Evolutionary conservation across 2,113 vertebrate species (phyloP), one percentile per base, ranked within the genome.

Genomic region (Eudorcas thomsonii): DNA sequence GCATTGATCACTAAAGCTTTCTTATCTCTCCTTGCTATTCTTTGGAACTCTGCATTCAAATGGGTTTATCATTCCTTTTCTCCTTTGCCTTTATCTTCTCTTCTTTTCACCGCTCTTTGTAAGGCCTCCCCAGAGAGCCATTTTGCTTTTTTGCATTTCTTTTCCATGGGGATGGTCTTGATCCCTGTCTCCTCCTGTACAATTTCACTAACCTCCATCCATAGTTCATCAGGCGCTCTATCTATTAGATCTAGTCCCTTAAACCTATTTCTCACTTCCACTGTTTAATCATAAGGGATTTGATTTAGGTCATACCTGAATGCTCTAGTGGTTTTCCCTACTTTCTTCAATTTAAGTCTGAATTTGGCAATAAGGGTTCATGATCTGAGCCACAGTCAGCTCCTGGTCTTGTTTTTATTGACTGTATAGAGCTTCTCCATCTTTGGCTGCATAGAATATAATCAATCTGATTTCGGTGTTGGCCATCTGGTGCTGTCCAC

Each of bases 121-220:
- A 64, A 64, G 33, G 62, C 16, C 33, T 64, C 62, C 62, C 3
- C 33, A n/a, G 33, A 64, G 1, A 19, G 15, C 15, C 62, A n/a
- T n/a, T 64, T 64, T n/a, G 33, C 62, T 64, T n/a, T 64, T 64
- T n/a, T 9, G 33, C 62, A 64, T 64, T 64, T 64, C 15, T 45
- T 67, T n/a, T 67, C 8, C 16, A 9, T 10, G 33, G 62, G 16
- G 16, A 67, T 67, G 33, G 30, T 17, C 62, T 67, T 67, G 33
- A n/a, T 67, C 16, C 62, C 62, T 67, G 62, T 67, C 62, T 67
- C 16, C 62, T 67, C 16, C 62, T 67, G 7, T 67, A n/a, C 62
- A 67, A 67, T 4, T 0, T 1, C 7, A 67, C 4, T 33, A n/a
- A 67, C 33, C 16, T 67, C 62, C 1, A 0, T 67, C 62, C 16